A percentile compares a stretch with the other conserved stretches of the same genome.
phyloP scores from a whole-genome alignment of 2,888 invertebrate genomes.

The Andrena bucephala region DNA sequence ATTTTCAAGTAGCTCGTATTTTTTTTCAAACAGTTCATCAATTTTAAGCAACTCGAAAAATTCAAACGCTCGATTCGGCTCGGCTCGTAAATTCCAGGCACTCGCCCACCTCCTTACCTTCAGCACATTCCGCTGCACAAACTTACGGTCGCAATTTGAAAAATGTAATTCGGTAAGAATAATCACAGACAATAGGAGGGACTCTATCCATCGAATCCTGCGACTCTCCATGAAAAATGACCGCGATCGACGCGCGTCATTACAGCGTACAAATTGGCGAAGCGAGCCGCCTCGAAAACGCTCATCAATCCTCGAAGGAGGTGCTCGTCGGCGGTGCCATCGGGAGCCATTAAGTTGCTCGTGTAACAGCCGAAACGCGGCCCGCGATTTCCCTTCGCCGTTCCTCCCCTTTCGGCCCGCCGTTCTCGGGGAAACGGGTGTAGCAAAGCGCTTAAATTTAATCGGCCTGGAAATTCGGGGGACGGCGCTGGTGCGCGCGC shows the following conservation, averaged over 20 bases:
- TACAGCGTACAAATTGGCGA: constrained; percentile 48
- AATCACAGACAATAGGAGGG: too few relatives aligned
- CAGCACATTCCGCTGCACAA: too few relatives aligned
- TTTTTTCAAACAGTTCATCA: too few relatives aligned
- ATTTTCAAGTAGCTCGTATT: too few relatives aligned
- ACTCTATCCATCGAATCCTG: not conserved
- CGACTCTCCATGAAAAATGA: not conserved
- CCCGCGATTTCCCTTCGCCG: constrained; percentile 52
- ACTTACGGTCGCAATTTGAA: too few relatives aligned
- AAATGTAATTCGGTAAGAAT: too few relatives aligned
- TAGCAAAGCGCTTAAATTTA: constrained; percentile 74
- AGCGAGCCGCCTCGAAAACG: constrained; percentile 44
- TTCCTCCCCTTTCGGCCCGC: not conserved
- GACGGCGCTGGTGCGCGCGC: constrained; percentile 38
- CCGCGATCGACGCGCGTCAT: constrained; percentile 16
- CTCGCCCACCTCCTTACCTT: too few relatives aligned
- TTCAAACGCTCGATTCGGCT: too few relatives aligned
- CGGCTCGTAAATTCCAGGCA: too few relatives aligned
- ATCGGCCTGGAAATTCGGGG: constrained; percentile 70
- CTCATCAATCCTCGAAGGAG: constrained; percentile 67
- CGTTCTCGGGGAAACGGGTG: constrained; percentile 37
- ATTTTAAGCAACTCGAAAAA: too few relatives aligned
- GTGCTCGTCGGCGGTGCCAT: constrained; percentile 57
- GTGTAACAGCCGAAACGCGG: constrained; percentile 51
- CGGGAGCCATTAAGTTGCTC: constrained; percentile 62